Base-by-base conservation (phyloP, 2,797 vertebrate genomes). In the Diglossa cyanea region DNA sequence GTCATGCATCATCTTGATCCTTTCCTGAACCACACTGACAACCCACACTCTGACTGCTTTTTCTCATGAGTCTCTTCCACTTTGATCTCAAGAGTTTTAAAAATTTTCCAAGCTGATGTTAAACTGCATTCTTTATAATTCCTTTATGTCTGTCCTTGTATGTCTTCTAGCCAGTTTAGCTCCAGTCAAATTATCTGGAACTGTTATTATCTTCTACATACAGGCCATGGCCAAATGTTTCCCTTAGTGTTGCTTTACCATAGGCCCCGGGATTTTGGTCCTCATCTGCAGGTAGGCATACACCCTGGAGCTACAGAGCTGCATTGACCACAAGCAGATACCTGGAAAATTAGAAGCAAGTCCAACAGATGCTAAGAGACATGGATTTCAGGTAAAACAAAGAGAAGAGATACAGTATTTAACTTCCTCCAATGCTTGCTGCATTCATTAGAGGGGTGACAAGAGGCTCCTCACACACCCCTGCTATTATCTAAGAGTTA, bases 21-120 rank as follows among this genome's bases (percentile, higher is more conserved):
- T 77, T 93, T 89, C 63, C 71, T 85, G 65, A 90, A 55, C 44
- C n/a, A 17, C 12, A 30, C 0, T 84, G 86, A 86, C 88, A 95
- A 24, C 31, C 58, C 31, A 25, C 65, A 85, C 68, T 90, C 42
- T 61, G 23, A 39, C 6, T 54, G 24, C 4, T 91, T 82, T 79
- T 92, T 60, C 37, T 90, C 50, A 54, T 42, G n/a, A 23, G 12
- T 71, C 42, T 82, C 35, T 92, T 92, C n/a, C 10, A 24, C 65
- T 76, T 85, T 45, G 23, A 76, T 73, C 39, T 92, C 33, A 60
- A 60, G 25, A 31, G 16, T 44, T 85, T 82, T 71, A 60, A 90
- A 94, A 63, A 20, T 30, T 81, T 40, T 78, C n/a, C 8, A 42
- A 72, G 51, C 17, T 80, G 17, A 72, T 51, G 28, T 47, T 87